Percentiles rank a stretch among this genome's conserved stretches.
These are phyloP conservation scores for Columba guinea DNA, from an alignment of 2,797 vertebrate genomes.

Conservation along the genomic window DNA sequence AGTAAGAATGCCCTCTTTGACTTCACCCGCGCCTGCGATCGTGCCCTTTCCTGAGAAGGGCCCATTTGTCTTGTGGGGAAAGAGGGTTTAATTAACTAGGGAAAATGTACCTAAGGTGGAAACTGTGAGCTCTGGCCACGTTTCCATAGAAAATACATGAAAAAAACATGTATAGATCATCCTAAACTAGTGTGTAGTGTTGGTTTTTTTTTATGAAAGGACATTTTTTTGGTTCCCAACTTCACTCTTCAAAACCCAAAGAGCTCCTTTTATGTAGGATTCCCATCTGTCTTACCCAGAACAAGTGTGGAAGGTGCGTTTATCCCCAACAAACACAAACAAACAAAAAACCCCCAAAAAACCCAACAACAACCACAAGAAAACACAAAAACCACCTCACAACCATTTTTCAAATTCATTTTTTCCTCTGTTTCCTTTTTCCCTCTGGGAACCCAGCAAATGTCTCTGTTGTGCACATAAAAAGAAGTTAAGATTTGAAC, in stretches of 20 bases:
- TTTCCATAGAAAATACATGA: slow-evolving; percentile 75
- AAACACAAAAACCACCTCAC: no score
- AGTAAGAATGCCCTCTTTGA: slow-evolving; percentile 76
- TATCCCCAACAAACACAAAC: slow-evolving; percentile 38
- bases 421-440: slow-evolving; percentile 22
- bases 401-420: slow-evolving; percentile 52
- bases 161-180: slow-evolving; percentile 70
- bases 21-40: slow-evolving; percentile 59
- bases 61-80: slow-evolving; percentile 72
- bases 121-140: slow-evolving; percentile 71
- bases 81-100: slow-evolving; percentile 77
- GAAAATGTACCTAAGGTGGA: slow-evolving; percentile 76
- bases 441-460: slow-evolving; percentile 26
- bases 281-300: slow-evolving; percentile 45
- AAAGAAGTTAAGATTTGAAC: slow-evolving; percentile 57
- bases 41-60: slow-evolving; percentile 71
- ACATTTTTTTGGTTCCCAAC: slow-evolving; percentile 12
- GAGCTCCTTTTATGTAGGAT: slow-evolving; percentile 46
- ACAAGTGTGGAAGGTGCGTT: slow-evolving; percentile 48
- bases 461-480: slow-evolving; percentile 27
- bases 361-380: no score
- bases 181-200: not conserved
- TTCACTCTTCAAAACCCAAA: slow-evolving; percentile 55
- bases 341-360: not conserved
- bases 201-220: slow-evolving; percentile 16